Percentiles rank a stretch among this genome's conserved stretches.
phyloP scores from a whole-genome alignment of 2,113 vertebrate species.

The Ondatra zibethicus region DNA sequence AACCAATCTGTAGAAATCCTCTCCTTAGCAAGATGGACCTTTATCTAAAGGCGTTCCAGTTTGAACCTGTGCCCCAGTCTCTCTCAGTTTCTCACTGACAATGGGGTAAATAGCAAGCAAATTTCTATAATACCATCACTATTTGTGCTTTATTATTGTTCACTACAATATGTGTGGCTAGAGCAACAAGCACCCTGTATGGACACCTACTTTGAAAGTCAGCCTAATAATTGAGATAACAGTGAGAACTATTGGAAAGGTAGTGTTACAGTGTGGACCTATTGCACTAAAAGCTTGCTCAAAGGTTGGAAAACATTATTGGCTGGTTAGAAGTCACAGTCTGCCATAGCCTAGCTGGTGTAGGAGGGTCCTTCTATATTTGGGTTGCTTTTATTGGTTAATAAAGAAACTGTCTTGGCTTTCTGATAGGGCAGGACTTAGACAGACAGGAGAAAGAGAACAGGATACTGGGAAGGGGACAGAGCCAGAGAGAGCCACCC shows the following conservation, averaged over 20 bases:
- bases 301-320: not conserved
- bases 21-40: not conserved
- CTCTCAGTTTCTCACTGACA: not conserved
- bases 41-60: not conserved
- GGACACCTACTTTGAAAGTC: not conserved
- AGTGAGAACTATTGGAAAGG: not conserved
- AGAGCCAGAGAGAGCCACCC: too few species aligned
- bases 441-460: too few species aligned
- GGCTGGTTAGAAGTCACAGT: not conserved
- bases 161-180: not conserved
- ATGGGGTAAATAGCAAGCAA: too few species aligned
- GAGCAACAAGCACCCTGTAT: not conserved
- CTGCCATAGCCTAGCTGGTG: too few species aligned
- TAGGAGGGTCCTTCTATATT: too few species aligned
- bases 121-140: too few species aligned
- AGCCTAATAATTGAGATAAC: not conserved
- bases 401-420: too few species aligned
- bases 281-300: not conserved
- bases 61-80: not conserved
- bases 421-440: too few species aligned
- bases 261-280: not conserved
- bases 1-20: not conserved
- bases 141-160: not conserved
- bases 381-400: too few species aligned
- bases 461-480: too few species aligned